These are phyloP conservation scores for Achroia grisella DNA, from an alignment of 1,140 invertebrate genomes.

Conservation along the genomic window DNA sequence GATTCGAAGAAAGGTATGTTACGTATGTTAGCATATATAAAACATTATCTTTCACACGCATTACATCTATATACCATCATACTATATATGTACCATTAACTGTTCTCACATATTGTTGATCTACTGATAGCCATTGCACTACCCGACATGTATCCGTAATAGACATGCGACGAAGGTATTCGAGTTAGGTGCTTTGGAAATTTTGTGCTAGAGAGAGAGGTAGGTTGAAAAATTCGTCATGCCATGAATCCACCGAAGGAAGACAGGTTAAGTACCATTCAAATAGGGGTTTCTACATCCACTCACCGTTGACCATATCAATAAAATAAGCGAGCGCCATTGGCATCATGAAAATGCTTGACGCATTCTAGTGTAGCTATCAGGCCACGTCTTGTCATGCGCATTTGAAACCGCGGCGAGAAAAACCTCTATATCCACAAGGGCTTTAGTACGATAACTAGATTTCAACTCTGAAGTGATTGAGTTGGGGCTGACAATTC, in stretches of 20 bases:
- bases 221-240: slow-evolving; percentile 2
- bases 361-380: slow-evolving; percentile 29
- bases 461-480: not conserved
- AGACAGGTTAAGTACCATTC: slow-evolving; percentile 1
- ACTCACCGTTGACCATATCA: slow-evolving; percentile 27
- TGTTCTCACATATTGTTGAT: no score
- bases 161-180: slow-evolving; percentile 4
- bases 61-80: no score
- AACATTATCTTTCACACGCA: no score
- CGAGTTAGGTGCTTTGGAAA: slow-evolving; percentile 8
- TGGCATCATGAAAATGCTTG: slow-evolving; percentile 24
- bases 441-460: slow-evolving; percentile 10
- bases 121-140: not conserved
- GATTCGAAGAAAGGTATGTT: slow-evolving; percentile 85
- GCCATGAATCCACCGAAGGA: slow-evolving; percentile 6
- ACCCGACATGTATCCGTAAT: slow-evolving; percentile 1
- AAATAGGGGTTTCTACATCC: slow-evolving; percentile 28
- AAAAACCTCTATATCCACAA: slow-evolving; percentile 9
- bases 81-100: no score
- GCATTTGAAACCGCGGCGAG: slow-evolving; percentile 14
- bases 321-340: slow-evolving; percentile 18
- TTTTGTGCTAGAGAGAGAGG: slow-evolving; percentile 7
- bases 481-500: no score
- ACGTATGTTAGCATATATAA: not conserved
- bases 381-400: slow-evolving; percentile 23